A percentile compares a stretch with the other conserved stretches of the same genome.
Evolutionary conservation across 1,140 invertebrate species (phyloP).

Genomic region (Drosophila ohnishii): DNA sequence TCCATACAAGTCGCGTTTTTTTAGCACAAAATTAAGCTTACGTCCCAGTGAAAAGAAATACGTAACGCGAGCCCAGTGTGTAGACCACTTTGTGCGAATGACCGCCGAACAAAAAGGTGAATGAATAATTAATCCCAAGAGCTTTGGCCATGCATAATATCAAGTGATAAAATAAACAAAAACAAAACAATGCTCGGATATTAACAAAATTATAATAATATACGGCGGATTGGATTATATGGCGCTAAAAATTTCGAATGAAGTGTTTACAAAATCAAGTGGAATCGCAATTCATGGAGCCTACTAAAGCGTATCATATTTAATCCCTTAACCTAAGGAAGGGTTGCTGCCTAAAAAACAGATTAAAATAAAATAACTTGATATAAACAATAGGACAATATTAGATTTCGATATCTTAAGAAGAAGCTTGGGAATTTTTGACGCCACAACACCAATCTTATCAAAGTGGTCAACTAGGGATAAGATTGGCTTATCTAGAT

Average conservation of each 20-base stretch:
- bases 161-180: conserved; percentile 1
- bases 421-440: background rate
- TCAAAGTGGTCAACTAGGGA: background rate
- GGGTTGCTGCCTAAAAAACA: no score
- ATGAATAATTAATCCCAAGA: conserved; percentile 25
- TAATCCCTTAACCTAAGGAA: background rate
- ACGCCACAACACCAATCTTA: conserved; percentile 3
- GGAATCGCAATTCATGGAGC: background rate
- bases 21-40: background rate
- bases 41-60: conserved; percentile 1
- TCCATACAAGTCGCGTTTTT: background rate
- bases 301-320: background rate
- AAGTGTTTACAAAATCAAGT: conserved; percentile 11
- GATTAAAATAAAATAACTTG: background rate
- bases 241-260: background rate
- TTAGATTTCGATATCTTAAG: background rate
- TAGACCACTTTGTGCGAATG: conserved; percentile 23
- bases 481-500: conserved; percentile 2
- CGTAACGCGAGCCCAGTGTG: background rate
- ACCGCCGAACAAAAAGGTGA: conserved; percentile 48
- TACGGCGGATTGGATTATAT: background rate
- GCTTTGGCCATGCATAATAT: background rate
- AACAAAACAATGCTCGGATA: background rate
- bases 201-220: conserved; percentile 19
- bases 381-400: background rate